Evolutionary conservation across 1,140 invertebrate genomes (phyloP).

Genomic region (Heliconius hermathena): DNA sequence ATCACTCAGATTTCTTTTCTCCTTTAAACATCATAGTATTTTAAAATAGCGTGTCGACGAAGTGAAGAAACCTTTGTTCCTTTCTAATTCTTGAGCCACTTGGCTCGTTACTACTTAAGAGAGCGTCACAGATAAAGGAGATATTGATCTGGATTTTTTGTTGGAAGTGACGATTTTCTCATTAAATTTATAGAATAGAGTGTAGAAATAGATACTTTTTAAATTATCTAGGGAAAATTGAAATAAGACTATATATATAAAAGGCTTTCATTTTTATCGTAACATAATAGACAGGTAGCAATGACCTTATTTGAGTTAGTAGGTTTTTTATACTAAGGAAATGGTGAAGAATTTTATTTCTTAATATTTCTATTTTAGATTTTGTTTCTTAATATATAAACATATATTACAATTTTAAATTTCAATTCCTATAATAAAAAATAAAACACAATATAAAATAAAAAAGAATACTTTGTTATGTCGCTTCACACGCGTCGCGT

Average conservation of each 20-base stretch:
- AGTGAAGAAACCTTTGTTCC: background rate
- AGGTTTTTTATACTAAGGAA: too few relatives aligned
- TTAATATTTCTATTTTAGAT: too few relatives aligned
- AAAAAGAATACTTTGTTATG: background rate
- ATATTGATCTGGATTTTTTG: background rate
- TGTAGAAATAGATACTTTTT: background rate
- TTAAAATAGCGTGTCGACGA: background rate
- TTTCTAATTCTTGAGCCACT: background rate
- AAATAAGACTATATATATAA: too few relatives aligned
- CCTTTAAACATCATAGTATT: background rate
- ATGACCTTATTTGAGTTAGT: too few relatives aligned
- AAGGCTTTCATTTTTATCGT: too few relatives aligned
- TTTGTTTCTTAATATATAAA: too few relatives aligned
- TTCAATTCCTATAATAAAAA: too few relatives aligned
- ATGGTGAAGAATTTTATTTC: too few relatives aligned
- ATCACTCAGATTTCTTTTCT: background rate
- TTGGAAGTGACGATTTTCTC: background rate
- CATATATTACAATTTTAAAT: too few relatives aligned
- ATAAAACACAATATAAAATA: background rate
- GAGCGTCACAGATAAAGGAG: background rate
- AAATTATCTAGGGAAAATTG: background rate
- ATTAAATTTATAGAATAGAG: background rate
- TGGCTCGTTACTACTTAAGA: background rate
- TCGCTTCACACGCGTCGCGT: too few relatives aligned
- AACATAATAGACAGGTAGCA: too few relatives aligned